Evolutionary conservation across 2,113 vertebrate species (phyloP), one percentile per base, ranked within the genome.

Genomic region (Hystrix brachyura): DNA sequence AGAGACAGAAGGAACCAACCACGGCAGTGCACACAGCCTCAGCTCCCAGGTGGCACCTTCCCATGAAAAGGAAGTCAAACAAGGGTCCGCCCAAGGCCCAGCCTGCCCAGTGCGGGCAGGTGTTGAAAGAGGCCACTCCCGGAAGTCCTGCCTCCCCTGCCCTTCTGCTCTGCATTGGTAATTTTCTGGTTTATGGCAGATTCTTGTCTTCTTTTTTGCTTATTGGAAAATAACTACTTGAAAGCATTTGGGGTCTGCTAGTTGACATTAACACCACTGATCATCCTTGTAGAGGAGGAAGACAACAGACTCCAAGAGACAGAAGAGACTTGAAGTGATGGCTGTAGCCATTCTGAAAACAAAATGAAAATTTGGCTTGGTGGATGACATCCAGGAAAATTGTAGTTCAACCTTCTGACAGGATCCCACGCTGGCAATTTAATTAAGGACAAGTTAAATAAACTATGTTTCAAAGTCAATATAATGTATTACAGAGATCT

Each of bases 31-130:
- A 5, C 0, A 51, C 62, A 53, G 34, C 0, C 3, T 18, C 0
- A 4, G 10, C 48, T 79, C 43, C 97, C 90, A 87, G 97, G 92
- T 51, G 62, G 83, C 48, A 51, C 53, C 82, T 72, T 94, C 69
- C 95, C 96, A 53, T 91, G 51, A 76, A 89, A 60, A 65, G 51
- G 62, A 62, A 90, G 89, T 78, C 60, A 94, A 82, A 46, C 62
- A 55, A 60, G 91, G 80, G n/a, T 87, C 91, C 67, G 62, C 7
- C 59, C 85, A 80, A 32, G 51, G 43, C 32, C 72, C 57, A 0
- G 1, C 21, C 43, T 2, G 3, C 2, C 1, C 10, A 10, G 5
- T 0, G 23, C 11, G 27, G 1, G 2, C 15, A 62, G 43, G 21
- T 2, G 0, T 11, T 0, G 3, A 14, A 59, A 14, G 53, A 21